A percentile compares a stretch with the other conserved stretches of the same genome.
These are phyloP conservation scores for Cyanoderma ruficeps DNA, from an alignment of 2,113 vertebrate species.

Conservation along the genomic window DNA sequence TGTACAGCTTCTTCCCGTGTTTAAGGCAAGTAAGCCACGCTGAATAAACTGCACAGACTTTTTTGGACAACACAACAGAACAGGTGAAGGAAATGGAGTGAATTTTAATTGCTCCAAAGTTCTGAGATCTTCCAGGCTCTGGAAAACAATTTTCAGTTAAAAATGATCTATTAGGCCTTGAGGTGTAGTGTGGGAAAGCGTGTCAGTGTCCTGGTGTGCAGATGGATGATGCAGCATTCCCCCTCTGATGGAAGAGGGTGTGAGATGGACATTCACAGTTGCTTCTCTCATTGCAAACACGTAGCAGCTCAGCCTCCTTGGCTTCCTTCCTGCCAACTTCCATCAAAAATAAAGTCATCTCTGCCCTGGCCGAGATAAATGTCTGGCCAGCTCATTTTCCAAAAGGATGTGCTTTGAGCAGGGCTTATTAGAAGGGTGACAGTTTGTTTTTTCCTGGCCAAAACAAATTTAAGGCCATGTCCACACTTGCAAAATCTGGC, in stretches of 20 bases:
- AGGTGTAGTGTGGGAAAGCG: not conserved
- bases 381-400: constrained; percentile 1
- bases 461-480: not conserved
- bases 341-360: constrained; percentile 53
- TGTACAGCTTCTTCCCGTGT: not conserved
- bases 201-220: not conserved
- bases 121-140: constrained; percentile 24
- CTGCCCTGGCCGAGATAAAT: not conserved
- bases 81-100: constrained; percentile 34
- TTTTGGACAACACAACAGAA: not conserved
- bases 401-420: constrained; percentile 10
- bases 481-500: not conserved
- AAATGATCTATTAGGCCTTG: not conserved
- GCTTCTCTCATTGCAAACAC: constrained; percentile 4
- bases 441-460: constrained; percentile 16
- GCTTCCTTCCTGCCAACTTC: constrained; percentile 29
- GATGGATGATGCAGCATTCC: not conserved
- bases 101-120: constrained; percentile 25
- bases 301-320: constrained; percentile 25
- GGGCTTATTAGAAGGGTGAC: constrained; percentile 27
- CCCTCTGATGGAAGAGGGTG: not conserved
- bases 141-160: not conserved
- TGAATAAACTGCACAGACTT: constrained; percentile 1
- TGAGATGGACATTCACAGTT: not conserved
- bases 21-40: not conserved